Percentiles rank a stretch among this genome's conserved stretches.
Conservation (phyloP, 2,797 vertebrate species). For the Sorex maritimensis region DNA sequence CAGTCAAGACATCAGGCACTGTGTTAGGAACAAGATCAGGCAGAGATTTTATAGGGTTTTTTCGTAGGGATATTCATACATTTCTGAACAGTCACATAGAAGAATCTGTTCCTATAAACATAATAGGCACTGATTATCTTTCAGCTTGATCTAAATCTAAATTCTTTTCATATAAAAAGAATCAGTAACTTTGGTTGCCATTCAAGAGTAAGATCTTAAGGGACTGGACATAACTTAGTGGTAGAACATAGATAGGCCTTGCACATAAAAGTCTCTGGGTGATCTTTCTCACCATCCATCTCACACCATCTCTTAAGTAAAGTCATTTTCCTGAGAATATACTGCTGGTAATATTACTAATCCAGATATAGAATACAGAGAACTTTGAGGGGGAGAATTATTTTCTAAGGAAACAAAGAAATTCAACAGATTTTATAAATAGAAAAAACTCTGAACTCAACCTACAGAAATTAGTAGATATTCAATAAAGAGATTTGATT, state of each 20-base stretch:
- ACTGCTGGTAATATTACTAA: not conserved
- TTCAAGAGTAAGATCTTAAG: constrained; percentile 21
- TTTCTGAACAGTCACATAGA: not conserved
- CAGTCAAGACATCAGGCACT: not conserved
- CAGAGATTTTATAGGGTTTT: constrained; percentile 52
- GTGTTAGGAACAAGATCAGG: constrained; percentile 50
- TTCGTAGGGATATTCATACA: not conserved
- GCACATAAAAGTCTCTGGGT: no score
- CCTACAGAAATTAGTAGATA: constrained; percentile 7
- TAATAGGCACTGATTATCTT: not conserved
- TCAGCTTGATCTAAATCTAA: constrained; percentile 50
- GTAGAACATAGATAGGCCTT: no score
- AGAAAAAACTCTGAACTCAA: not conserved
- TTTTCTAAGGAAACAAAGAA: constrained; percentile 44
- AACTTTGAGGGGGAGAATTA: not conserved
- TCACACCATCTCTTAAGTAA: no score
- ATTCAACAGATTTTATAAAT: constrained; percentile 13
- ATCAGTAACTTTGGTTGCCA: constrained; percentile 13
- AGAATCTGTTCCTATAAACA: constrained; percentile 36
- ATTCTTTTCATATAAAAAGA: constrained; percentile 19
- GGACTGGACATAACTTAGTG: no score
- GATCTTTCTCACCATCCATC: no score
- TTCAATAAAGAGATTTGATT: constrained; percentile 38
- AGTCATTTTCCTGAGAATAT: no score
- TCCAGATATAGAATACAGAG: constrained; percentile 37